These are phyloP conservation scores for Plectrocnemia conspersa DNA, from an alignment of 1,140 invertebrate genomes.

Conservation along the genomic window DNA sequence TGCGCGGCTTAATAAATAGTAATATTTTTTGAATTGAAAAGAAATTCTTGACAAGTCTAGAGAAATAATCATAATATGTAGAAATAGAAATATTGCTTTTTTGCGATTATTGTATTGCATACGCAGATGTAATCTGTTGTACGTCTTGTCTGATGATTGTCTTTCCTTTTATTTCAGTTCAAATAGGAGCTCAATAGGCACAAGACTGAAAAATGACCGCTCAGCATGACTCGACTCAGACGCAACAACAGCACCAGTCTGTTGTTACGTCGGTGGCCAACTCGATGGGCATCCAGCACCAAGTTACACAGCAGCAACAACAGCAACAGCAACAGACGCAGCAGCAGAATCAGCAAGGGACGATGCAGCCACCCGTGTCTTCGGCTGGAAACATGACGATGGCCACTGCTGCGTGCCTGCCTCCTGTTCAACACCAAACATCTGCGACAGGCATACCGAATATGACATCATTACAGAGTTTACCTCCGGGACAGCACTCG, in stretches of 20 bases:
- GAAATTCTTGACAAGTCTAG: no score
- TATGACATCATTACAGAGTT: slow-evolving; percentile 45
- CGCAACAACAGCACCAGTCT: slow-evolving; percentile 27
- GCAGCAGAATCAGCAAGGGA: slow-evolving; percentile 15
- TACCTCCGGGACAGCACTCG: slow-evolving; percentile 45
- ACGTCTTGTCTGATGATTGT: slow-evolving; percentile 2
- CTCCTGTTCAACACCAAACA: slow-evolving; percentile 33
- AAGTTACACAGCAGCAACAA: slow-evolving; percentile 20
- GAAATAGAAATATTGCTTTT: no score
- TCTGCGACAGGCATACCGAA: slow-evolving; percentile 37
- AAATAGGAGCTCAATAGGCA: neutral
- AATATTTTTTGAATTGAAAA: no score
- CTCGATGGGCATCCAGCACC: slow-evolving; percentile 27
- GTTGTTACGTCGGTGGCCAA: slow-evolving; percentile 31
- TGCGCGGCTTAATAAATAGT: no score
- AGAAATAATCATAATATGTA: no score
- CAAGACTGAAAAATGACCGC: slow-evolving; percentile 28
- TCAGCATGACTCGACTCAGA: slow-evolving; percentile 25
- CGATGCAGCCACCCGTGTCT: slow-evolving; percentile 9
- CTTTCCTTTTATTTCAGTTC: neutral
- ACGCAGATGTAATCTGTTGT: no score
- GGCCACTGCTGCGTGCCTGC: slow-evolving; percentile 3
- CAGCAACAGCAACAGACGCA: slow-evolving; percentile 2
- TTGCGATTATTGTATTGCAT: no score
- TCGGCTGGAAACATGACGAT: slow-evolving; percentile 8